Base-by-base conservation (phyloP, 2,888 invertebrate genomes). In the Drosophila nr. perissopoda region DNA sequence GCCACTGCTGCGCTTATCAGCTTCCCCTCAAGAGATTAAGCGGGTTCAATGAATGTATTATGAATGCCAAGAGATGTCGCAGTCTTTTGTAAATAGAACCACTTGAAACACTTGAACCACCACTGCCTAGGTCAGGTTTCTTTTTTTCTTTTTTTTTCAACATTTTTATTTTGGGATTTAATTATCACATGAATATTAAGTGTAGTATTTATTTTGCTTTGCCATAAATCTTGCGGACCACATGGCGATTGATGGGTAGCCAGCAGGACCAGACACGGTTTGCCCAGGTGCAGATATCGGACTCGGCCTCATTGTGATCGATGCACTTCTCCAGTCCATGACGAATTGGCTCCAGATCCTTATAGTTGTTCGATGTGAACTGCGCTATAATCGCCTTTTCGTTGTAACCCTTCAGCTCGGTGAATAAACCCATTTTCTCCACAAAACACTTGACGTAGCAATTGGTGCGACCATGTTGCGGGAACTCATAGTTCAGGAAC, bases 401-500 rank as follows among this genome's bases (percentile, higher is more conserved):
- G 60, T 88, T 69, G 80, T 86, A 93, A 3, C 93, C 93, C 33
- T 78, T 87, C 8, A 57, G 74, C 6, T 90, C 90, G 1, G 82
- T 83, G 62, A 92, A 93, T 1, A 93, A 69, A 0, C 91, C 92
- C 85, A 93, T 90, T 76, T 92, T 91, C 65, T 89, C 91, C n/a
- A 93, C 79, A 69, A 92, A 91, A 62, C 93, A 93, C 76, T 92
- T 91, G 3, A 93, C 83, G 62, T 92, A 93, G 77, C 92, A 92
- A 21, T 84, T 88, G 48, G 93, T 93, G 51, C 76, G 88, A 11
- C 91, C 90, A 62, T 93, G 92, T 13, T 88, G 79, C 5, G 91
- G 90, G 63, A 92, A 93, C 27, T 91, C 91, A 34, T 89, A 92
- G 53, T 85, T 91, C 59, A 77, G 73, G 70, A 80, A 93, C 78